A percentile compares a stretch with the other conserved stretches of the same genome.
Conservation (phyloP, 2,888 invertebrate genomes). For the Aspidiotus rigidus region DNA sequence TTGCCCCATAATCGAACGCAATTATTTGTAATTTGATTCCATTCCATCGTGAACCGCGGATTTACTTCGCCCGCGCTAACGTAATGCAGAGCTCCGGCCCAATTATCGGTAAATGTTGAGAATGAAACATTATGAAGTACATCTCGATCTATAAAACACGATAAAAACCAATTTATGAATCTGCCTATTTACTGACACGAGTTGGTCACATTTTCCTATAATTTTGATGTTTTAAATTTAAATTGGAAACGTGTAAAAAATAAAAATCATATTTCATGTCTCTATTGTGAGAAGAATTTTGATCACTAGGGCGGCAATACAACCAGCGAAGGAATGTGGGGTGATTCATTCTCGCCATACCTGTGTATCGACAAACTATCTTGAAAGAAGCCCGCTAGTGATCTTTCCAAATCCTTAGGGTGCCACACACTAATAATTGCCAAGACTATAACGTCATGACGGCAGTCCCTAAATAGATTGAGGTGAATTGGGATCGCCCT, state of each 20-base stretch:
- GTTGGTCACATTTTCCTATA: not conserved
- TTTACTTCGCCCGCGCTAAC: slow-evolving; percentile 90
- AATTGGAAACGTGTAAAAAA: not conserved
- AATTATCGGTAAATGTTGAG: slow-evolving; percentile 68
- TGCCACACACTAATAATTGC: too few relatives aligned
- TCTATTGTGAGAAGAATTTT: too few relatives aligned
- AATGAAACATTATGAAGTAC: slow-evolving; percentile 82
- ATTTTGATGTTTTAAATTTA: not conserved
- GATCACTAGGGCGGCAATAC: too few relatives aligned
- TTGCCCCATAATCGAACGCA: slow-evolving; percentile 88
- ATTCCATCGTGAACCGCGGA: slow-evolving; percentile 75
- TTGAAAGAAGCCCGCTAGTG: too few relatives aligned
- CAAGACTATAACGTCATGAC: too few relatives aligned
- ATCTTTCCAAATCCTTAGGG: too few relatives aligned
- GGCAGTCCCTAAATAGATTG: too few relatives aligned
- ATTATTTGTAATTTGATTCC: slow-evolving; percentile 76
- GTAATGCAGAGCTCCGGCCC: slow-evolving; percentile 79
- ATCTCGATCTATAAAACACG: slow-evolving; percentile 61
- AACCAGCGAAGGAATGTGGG: too few relatives aligned
- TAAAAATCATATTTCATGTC: not conserved
- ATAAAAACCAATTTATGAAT: slow-evolving; percentile 3
- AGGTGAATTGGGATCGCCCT: too few relatives aligned
- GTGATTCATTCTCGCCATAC: too few relatives aligned
- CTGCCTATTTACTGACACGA: not conserved
- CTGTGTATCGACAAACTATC: too few relatives aligned